phyloP scores from a whole-genome alignment of 92 coral and sea anemone species.

The Meandrina meandrites region DNA sequence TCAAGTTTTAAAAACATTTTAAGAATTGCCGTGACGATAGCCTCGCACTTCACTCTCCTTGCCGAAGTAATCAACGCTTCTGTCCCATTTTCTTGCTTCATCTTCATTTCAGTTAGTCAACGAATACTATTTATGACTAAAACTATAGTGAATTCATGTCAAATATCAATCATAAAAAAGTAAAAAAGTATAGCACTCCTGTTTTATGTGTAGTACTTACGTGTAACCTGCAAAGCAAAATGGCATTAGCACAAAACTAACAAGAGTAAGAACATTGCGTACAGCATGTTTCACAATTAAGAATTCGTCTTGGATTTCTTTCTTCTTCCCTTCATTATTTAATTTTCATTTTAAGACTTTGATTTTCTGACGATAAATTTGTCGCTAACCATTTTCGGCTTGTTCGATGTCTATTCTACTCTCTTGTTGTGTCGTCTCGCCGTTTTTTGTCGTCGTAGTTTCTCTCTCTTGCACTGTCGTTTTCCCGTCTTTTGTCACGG shows the following conservation, averaged over 20 bases:
- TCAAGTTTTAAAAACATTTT: neutral
- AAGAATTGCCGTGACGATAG: neutral
- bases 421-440: slow-evolving; percentile 24
- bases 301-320: neutral
- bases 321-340: neutral
- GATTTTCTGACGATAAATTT: slow-evolving; percentile 7
- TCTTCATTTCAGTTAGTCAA: slow-evolving; percentile 19
- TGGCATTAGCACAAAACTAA: slow-evolving; percentile 17
- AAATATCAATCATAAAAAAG: neutral
- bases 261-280: slow-evolving; percentile 32
- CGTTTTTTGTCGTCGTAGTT: slow-evolving; percentile 33
- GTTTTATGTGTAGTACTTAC: slow-evolving; percentile 32
- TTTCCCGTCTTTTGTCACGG: slow-evolving; percentile 11
- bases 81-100: neutral
- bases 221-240: slow-evolving; percentile 34
- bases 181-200: slow-evolving; percentile 53
- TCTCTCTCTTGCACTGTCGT: slow-evolving; percentile 1
- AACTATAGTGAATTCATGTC: neutral
- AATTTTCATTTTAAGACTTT: neutral
- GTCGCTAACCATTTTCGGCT: slow-evolving; percentile 49
- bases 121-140: neutral
- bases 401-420: slow-evolving; percentile 12
- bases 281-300: neutral
- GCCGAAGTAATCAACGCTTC: neutral
- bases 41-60: neutral